Evolutionary conservation across 2,113 vertebrate genomes (phyloP), one percentile per base, ranked within the genome.

Genomic region (Microtus pennsylvanicus): DNA sequence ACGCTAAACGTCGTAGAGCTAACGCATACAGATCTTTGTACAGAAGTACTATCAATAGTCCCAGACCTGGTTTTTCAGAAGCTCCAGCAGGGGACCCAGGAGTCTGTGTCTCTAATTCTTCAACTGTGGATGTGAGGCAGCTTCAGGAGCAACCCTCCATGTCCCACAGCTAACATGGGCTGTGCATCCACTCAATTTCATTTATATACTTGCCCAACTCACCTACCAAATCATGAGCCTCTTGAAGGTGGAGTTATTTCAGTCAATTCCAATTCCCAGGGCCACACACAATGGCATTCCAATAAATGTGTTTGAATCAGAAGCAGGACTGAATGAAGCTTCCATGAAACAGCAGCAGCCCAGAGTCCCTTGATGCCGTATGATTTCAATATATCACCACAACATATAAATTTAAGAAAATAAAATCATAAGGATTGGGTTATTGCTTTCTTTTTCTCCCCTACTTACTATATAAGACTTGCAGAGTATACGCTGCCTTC

Each of bases 381-480:
- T 96, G 58, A 30, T 94, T 81, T 47, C 6, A 47, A 47, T 47
- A 47, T 47, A 8, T 47, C 47, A 47, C 7, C 47, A 47, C 17
- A 3, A 95, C 4, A 86, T 86, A 70, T 30, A 28, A 55, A 88
- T n/a, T 78, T 42, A n/a, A 81, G 38, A 82, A 91, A 80, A 61
- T 89, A 76, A 94, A 96, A 77, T 77, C n/a, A 16, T 63, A 94
- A 58, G 16, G 38, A 67, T 80, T 87, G 28, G 50, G 19, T 76
- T 42, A 70, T 78, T 85, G 76, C 7, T 91, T 80, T 58, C 24
- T 45, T 55, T 87, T 63, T 89, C 38, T 86, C 76, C 87, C 78
- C 42, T 65, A 47, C 30, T 92, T 94, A 38, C 2, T 87, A 35
- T 63, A 35, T 75, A 70, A 82, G 17, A 13, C 45, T 81, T 47